Evolutionary conservation across 2,797 vertebrate species (phyloP).

Genomic region (Schizothorax lantsangensis): DNA sequence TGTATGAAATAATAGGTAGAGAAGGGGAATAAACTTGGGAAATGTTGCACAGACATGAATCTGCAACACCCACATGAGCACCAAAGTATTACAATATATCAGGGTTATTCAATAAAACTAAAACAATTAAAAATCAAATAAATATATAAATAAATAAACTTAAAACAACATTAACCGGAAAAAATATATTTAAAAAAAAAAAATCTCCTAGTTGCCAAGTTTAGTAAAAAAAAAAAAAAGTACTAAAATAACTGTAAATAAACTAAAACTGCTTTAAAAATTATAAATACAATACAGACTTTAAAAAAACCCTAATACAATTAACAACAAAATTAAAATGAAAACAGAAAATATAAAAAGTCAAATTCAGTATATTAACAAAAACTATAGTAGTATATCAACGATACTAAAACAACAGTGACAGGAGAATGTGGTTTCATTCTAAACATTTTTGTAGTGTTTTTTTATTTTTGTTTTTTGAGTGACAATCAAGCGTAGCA

Average conservation of each 20-base stretch:
- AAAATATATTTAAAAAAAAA: no score
- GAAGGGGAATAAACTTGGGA: background rate
- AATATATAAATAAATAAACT: no score
- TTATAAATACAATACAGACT: no score
- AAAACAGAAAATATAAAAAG: background rate
- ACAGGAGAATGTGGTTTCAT: background rate
- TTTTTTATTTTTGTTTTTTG: no score
- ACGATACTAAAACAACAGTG: background rate
- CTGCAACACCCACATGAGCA: background rate
- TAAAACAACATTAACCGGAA: no score
- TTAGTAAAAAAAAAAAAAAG: no score
- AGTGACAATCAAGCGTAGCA: no score
- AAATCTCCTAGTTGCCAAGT: no score
- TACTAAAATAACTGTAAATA: no score
- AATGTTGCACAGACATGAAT: background rate
- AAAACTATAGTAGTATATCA: background rate
- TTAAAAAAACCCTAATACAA: no score
- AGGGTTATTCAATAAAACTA: background rate
- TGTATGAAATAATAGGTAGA: background rate
- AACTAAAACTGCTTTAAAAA: no score
- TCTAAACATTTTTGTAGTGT: no score
- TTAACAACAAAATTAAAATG: background rate
- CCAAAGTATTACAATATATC: background rate
- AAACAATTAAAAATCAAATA: background rate
- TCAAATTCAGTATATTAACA: background rate